Evolutionary conservation across 1,140 invertebrate species (phyloP), one percentile per base, ranked within the genome.

Genomic region (Lepidurus couesii): DNA sequence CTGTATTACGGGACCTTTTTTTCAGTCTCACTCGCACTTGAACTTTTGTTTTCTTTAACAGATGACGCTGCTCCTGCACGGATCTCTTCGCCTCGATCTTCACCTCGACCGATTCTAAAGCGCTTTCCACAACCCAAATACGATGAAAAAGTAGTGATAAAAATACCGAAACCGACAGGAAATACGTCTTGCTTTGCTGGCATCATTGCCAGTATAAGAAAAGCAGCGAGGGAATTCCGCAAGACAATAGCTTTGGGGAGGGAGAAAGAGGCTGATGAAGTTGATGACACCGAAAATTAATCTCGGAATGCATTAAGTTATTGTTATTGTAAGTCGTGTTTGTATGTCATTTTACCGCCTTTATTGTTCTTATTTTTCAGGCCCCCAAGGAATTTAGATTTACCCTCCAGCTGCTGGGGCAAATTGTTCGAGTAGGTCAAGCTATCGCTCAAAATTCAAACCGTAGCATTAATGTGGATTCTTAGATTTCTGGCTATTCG

Each of bases 301-400:
- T 47, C 45, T 47, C 45, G 45, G 45, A 47, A 47, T 6, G 10
- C 45, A 47, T 47, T 47, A 47, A 47, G 5, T 47, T 3, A 47
- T 47, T 47, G 45, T 47, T 47, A 47, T 47, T 47, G 45, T 47
- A 47, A 47, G 45, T 47, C 45, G 45, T 47, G 45, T 47, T 47
- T 47, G 45, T 47, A 47, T 47, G 45, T 47, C 45, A 34, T 34
- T 34, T 3, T 34, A 34, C 26, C 26, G 26, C 26, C 26, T 34
- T 34, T 34, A 34, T 26, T 26, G 26, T 26, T 26, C 26, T 26
- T 26, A 26, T 26, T 26, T 26, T 1, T 26, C 26, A 26, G 26
- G 26, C 26, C 26, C 26, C 26, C 26, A 26, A 26, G 26, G 26
- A 26, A 26, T 26, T 26, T 26, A 1, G 26, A 26, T 26, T 26